phyloP scores from a whole-genome alignment of 2,888 invertebrate species.

The Drosophila formosana region DNA sequence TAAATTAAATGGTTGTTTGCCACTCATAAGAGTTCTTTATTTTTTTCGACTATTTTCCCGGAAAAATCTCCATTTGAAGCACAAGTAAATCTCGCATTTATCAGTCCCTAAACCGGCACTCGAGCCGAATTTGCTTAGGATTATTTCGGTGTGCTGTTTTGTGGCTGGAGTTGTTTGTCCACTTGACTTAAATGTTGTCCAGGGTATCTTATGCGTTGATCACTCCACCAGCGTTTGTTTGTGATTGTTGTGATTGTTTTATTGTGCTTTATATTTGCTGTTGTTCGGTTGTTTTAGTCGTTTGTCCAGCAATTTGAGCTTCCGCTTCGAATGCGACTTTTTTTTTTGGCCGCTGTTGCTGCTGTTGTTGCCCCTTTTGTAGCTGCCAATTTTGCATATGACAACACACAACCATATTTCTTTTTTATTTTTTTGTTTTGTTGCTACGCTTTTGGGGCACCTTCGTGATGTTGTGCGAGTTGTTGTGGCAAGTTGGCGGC shows the following conservation, averaged over 20 bases:
- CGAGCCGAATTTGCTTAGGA: not conserved
- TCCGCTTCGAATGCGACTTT: slow-evolving; percentile 11
- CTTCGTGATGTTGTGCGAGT: slow-evolving; percentile 4
- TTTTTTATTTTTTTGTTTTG: slow-evolving; percentile 29
- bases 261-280: not conserved
- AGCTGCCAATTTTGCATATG: slow-evolving; percentile 63
- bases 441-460: slow-evolving; percentile 5
- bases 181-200: slow-evolving; percentile 1
- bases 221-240: not conserved
- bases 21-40: too few species aligned
- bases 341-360: not conserved
- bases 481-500: slow-evolving; percentile 43
- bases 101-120: not conserved
- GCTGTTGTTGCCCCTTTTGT: slow-evolving; percentile 26
- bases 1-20: too few species aligned
- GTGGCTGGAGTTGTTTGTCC: not conserved
- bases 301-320: slow-evolving; percentile 44
- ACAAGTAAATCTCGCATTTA: too few species aligned
- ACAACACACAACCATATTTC: slow-evolving; percentile 49
- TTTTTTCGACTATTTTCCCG: too few species aligned
- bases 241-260: not conserved
- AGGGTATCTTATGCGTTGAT: slow-evolving; percentile 9
- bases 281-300: slow-evolving; percentile 14
- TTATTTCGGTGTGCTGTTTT: not conserved
- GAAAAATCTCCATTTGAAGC: too few species aligned